Evolutionary conservation across 2,797 vertebrate species (phyloP).

Genomic region (Sebastes hopkinsi): DNA sequence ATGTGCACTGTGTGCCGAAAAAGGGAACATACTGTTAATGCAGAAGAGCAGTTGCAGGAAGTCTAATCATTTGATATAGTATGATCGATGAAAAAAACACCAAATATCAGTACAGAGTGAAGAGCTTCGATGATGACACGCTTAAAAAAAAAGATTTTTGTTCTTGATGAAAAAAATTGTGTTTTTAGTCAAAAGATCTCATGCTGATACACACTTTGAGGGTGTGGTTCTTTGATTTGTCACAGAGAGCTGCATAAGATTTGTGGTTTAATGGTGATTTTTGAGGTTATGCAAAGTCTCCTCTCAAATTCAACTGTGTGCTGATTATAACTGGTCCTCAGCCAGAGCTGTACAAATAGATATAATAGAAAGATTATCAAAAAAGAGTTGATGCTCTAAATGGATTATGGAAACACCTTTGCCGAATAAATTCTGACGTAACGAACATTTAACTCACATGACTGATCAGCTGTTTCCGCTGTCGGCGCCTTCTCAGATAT

Average conservation of each 20-base stretch:
- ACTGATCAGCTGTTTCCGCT: too few relatives aligned
- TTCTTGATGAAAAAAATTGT: background rate
- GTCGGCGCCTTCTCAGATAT: too few relatives aligned
- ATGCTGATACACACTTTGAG: background rate
- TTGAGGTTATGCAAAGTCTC: background rate
- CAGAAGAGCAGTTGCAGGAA: background rate
- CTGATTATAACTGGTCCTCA: background rate
- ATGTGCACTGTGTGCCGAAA: background rate
- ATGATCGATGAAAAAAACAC: background rate
- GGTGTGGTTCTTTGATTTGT: background rate
- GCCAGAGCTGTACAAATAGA: background rate
- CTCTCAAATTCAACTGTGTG: background rate
- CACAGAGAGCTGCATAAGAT: background rate
- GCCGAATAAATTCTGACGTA: too few relatives aligned
- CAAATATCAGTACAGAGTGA: background rate
- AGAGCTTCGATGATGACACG: background rate
- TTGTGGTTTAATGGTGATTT: background rate
- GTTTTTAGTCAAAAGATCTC: background rate
- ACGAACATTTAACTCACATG: too few relatives aligned
- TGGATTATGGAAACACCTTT: too few relatives aligned
- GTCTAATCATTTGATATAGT: background rate
- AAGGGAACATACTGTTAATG: background rate
- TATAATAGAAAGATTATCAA: too few relatives aligned
- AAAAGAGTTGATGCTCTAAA: too few relatives aligned
- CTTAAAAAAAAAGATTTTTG: background rate